phyloP scores from a whole-genome alignment of 2,888 invertebrate genomes.

The Machimus atricapillus region DNA sequence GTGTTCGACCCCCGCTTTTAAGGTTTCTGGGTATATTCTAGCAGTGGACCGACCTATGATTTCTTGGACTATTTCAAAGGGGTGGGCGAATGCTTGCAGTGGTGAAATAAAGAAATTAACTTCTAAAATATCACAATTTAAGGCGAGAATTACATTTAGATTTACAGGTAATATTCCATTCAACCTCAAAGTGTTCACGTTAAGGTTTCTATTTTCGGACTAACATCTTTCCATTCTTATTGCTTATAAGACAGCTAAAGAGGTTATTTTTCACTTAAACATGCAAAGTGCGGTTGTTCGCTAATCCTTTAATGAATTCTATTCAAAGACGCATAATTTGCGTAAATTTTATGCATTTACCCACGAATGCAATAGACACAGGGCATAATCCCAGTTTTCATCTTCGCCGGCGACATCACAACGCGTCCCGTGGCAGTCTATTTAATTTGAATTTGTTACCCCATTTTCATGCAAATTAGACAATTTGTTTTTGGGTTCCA shows the following conservation, averaged over 20 bases:
- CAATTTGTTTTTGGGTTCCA: constrained; percentile 9
- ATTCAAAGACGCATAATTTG: neutral
- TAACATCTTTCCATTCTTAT: neutral
- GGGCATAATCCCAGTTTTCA: neutral
- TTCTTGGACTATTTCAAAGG: neutral
- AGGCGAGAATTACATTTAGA: neutral
- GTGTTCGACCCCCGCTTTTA: neutral
- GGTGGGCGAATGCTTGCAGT: neutral
- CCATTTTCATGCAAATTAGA: constrained; percentile 35
- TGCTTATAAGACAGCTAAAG: neutral
- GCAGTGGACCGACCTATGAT: neutral
- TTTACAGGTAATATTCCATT: neutral
- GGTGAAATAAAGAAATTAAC: neutral
- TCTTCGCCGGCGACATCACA: neutral
- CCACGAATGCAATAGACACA: neutral
- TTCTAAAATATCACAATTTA: neutral
- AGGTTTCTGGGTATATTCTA: neutral
- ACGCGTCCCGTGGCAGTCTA: neutral
- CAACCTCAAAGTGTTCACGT: neutral
- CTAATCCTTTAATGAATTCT: neutral
- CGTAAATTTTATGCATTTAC: neutral
- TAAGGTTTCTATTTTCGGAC: neutral
- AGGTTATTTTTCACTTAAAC: neutral
- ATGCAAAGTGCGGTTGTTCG: neutral
- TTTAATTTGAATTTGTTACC: constrained; percentile 27